Evolutionary conservation across 2,113 vertebrate species (phyloP), one percentile per base, ranked within the genome.

Genomic region (Numenius arquata): DNA sequence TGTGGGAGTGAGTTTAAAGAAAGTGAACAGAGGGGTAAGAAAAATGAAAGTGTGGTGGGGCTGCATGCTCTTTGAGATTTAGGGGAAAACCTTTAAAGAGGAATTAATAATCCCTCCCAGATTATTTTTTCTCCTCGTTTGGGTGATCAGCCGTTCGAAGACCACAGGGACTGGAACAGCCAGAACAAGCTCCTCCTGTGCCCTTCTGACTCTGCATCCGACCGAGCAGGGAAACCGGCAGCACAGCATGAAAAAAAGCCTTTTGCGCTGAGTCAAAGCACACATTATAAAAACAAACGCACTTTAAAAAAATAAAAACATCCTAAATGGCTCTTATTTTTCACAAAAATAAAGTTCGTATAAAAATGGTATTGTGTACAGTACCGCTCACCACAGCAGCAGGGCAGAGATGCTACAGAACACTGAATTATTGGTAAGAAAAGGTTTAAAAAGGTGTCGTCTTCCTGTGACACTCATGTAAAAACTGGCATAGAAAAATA

Each of bases 331-430:
- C 79, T 95, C 90, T 75, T 59, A 67, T 61, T 52, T 81, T 61
- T 59, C 88, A 92, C 81, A 85, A 94, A 94, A 95, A 93, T 74
- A 87, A 92, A 89, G 92, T 95, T 82, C 15, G 4, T 89, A 36
- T 53, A 48, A 85, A 96, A 95, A 30, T 19, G 94, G 79, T 48
- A 13, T 40, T 41, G 36, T 36, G 25, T 36, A 55, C 47, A 48
- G 92, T 56, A 40, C 76, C 58, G 7, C 65, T 90, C 83, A 26
- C 56, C 83, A 16, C 86, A 92, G 92, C 95, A 93, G 88, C 90
- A 22, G 61, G 73, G 88, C 85, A 83, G 4, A 86, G 76, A 90
- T 90, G 95, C 93, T 97, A 95, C 95, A 96, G 34, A 94, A 90
- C 72, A 92, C 90, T 52, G 63, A 93, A 58, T 62, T 45, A 62